Conservation (phyloP, 2,113 vertebrate genomes). For the Triplophysa rosa region DNA sequence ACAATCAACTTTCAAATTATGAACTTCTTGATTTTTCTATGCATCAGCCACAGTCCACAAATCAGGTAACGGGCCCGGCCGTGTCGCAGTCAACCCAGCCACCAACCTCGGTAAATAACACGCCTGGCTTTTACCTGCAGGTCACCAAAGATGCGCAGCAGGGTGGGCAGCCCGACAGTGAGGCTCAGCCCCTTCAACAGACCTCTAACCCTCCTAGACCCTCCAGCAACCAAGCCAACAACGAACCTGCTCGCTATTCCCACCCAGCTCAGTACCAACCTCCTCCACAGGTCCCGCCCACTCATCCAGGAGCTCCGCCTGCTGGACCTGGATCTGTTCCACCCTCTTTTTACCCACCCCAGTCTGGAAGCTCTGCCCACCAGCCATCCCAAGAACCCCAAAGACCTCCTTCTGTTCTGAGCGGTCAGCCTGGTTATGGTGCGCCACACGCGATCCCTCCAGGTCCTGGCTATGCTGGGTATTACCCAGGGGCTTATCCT, state of each 20-base stretch:
- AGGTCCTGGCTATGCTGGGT: slow-evolving; percentile 66
- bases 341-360: slow-evolving; percentile 54
- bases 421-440: slow-evolving; percentile 76
- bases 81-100: slow-evolving; percentile 64
- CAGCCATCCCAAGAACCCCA: slow-evolving; percentile 69
- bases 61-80: slow-evolving; percentile 57
- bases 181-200: slow-evolving; percentile 52
- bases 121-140: slow-evolving; percentile 88
- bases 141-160: slow-evolving; percentile 85
- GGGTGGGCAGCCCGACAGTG: slow-evolving; percentile 64
- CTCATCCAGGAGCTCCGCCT: slow-evolving; percentile 38
- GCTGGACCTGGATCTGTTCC: slow-evolving; percentile 38
- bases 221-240: slow-evolving; percentile 13
- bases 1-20: slow-evolving; percentile 72
- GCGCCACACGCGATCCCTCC: slow-evolving; percentile 59
- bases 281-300: slow-evolving; percentile 40
- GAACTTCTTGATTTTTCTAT: slow-evolving; percentile 83
- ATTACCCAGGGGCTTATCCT: slow-evolving; percentile 75
- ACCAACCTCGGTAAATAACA: slow-evolving; percentile 63
- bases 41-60: slow-evolving; percentile 72
- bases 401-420: slow-evolving; percentile 74
- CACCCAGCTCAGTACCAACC: slow-evolving; percentile 57
- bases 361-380: slow-evolving; percentile 57
- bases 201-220: slow-evolving; percentile 53
- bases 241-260: slow-evolving; percentile 38